Base-by-base conservation (phyloP, 2,797 vertebrate genomes). In the Schizopygopsis pylzovi region DNA sequence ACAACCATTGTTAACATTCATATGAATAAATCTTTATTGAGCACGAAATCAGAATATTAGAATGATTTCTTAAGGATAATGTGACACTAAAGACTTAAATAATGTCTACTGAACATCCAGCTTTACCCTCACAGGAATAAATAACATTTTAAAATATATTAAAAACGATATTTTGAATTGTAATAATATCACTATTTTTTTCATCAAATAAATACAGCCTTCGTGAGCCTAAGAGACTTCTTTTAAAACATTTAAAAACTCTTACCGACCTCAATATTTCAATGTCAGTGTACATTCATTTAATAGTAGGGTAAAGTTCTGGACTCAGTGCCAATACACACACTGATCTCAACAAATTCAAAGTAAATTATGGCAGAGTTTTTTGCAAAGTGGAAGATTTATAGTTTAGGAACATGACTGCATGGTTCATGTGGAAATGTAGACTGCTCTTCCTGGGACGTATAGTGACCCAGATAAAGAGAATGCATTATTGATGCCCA, bases 401-500 rank as follows among this genome's bases (percentile, higher is more conserved):
- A 22, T 70, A 61, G 20, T 79, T 71, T n/a, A 47, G 71, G 52
- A 71, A 54, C n/a, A 63, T 85, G 80, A 87, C 70, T 81, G 67
- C 56, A 81, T 80, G 83, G 73, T 63, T 68, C 54, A 54, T 47
- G 72, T 68, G 39, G 25, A 86, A 56, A 82, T 75, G 70, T 72
- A 63, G 63, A 54, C 83, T 70, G 65, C 71, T 81, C 68, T 45
- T 41, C 67, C 63, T 43, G 12, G 6, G 82, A 78, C 54, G 72
- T 86, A 68, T 73, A 68, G 82, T 86, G 87, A 85, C 85, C 79
- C 47, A 70, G 83, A 83, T 75, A 87, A 76, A 85, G 79, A 52
- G 56, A 92, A 93, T 93, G 93, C 93, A 92, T 95, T 96, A 96
- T 95, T 95, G 95, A 96, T 95, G 94, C 79, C 92, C 93, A 94